A percentile compares a stretch with the other conserved stretches of the same genome.
Evolutionary conservation across 37 sponge, comb jelly and placozoan genomes (phyloP).

Genomic region (Cladorhizidae sp.): DNA sequence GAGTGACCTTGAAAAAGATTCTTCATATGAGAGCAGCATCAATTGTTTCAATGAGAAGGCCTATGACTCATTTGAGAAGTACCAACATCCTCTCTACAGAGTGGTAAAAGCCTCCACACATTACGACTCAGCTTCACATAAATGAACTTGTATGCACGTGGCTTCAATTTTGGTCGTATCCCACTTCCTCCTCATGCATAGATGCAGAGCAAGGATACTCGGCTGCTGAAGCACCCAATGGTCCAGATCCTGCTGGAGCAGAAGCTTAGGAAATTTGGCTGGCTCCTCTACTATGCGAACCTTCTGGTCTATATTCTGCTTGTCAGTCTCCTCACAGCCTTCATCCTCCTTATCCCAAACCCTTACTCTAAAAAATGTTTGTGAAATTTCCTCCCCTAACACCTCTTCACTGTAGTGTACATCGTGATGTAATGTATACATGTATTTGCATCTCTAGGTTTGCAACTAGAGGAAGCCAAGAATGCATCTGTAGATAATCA

Average conservation of each 20-base stretch:
- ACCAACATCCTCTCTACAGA: neutral
- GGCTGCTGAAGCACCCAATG: constrained; percentile 81
- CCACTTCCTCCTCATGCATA: neutral
- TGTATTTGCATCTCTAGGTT: too few species aligned
- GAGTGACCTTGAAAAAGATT: too few species aligned
- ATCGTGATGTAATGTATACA: too few species aligned
- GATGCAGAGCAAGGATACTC: constrained; percentile 10
- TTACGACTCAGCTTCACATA: neutral
- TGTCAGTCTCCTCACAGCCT: constrained; percentile 69
- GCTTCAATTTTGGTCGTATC: too few species aligned
- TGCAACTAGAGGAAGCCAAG: too few species aligned
- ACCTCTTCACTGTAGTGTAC: too few species aligned
- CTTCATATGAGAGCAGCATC: too few species aligned
- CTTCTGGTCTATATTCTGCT: constrained; percentile 71
- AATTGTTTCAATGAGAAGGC: neutral
- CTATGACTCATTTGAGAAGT: neutral
- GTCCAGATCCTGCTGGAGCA: constrained; percentile 66
- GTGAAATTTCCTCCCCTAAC: constrained; percentile 8
- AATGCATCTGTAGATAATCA: too few species aligned
- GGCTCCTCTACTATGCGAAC: constrained; percentile 72
- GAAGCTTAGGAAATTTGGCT: constrained; percentile 76
- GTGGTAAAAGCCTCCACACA: neutral
- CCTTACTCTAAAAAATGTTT: constrained; percentile 42
- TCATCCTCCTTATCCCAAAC: constrained; percentile 54
- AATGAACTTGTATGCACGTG: too few species aligned